Evolutionary conservation across 2,888 invertebrate species (phyloP).

Genomic region (Pyralis farinalis): DNA sequence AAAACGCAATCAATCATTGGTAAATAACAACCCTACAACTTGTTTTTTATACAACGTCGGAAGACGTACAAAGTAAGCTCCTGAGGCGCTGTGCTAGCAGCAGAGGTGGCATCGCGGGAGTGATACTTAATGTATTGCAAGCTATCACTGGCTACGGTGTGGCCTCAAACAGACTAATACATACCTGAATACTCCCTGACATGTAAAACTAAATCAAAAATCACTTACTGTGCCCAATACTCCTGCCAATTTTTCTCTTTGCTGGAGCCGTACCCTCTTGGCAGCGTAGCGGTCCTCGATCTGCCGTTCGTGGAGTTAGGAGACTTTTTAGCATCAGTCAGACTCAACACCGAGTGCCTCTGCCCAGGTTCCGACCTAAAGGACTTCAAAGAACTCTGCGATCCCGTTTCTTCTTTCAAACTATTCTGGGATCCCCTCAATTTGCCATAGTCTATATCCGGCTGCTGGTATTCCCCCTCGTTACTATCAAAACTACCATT

Average conservation of each 20-base stretch:
- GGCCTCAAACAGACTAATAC: too few relatives aligned
- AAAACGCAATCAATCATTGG: too few relatives aligned
- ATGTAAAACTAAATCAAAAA: constrained; percentile 17
- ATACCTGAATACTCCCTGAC: too few relatives aligned
- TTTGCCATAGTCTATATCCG: constrained; percentile 33
- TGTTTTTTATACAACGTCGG: too few relatives aligned
- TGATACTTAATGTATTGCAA: too few relatives aligned
- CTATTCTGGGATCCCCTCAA: constrained; percentile 54
- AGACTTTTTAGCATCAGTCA: constrained; percentile 56
- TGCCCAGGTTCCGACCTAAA: constrained; percentile 62
- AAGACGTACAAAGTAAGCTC: too few relatives aligned
- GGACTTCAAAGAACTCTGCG: constrained; percentile 57
- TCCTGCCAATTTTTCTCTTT: constrained; percentile 72
- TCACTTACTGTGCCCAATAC: constrained; percentile 73
- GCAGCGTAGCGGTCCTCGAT: constrained; percentile 58
- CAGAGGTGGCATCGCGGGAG: too few relatives aligned
- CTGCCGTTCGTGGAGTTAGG: constrained; percentile 50
- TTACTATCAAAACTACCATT: constrained; percentile 27
- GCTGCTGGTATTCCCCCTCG: constrained; percentile 49
- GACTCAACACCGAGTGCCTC: constrained; percentile 52
- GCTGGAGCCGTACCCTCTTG: constrained; percentile 63
- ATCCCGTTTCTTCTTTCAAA: constrained; percentile 54
- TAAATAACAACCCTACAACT: too few relatives aligned
- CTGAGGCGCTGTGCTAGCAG: too few relatives aligned
- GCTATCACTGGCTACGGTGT: too few relatives aligned